Base-by-base conservation (phyloP, 2,797 vertebrate genomes). In the Molossus molossus region DNA sequence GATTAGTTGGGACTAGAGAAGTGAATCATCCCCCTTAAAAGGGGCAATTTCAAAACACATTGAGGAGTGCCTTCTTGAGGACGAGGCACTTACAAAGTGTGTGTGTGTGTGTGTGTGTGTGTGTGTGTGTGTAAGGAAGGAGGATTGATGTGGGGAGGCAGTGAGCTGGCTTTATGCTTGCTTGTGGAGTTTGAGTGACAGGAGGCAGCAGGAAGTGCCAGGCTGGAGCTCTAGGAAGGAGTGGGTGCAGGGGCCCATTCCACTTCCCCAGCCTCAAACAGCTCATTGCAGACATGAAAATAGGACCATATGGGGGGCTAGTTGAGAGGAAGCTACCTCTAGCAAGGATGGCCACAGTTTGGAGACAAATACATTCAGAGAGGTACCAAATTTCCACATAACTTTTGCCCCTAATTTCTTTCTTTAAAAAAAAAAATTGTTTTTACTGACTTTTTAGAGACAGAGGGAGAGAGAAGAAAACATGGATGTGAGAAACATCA, bases 41-140 rank as follows among this genome's bases (percentile, higher is more conserved):
- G 45, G 3, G 13, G 15, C 29, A 55, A 29, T 94, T 94, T 50
- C 48, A 58, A 65, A 88, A 60, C 55, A 77, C 17, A 13, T 27
- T 45, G 72, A 91, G 72, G 37, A 94, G 80, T 60, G 50, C 29
- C 70, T 86, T 90, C 50, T 25, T 85, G 60, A 92, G 92, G 12
- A 70, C 69, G 67, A 92, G 62, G n/a, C 37, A 33, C 21, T 11
- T 64, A n/a, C 2, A 40, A 11, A 77, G 21, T 79, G 14, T 85
- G 20, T 75, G 40, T 77, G 3, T 72, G 64, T 73, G 3, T 20
- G n/a, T n/a, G n/a, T n/a, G n/a, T n/a, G n/a, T n/a, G 21, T 79
- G 14, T 85, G 20, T 75, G 40, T 77, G 3, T 72, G 64, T 73
- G 3, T 20, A 86, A 87, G 75, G 57, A 83, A 76, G 45, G 80